Evolutionary conservation across 1,140 invertebrate species (phyloP).

Genomic region (Cherax destructor): DNA sequence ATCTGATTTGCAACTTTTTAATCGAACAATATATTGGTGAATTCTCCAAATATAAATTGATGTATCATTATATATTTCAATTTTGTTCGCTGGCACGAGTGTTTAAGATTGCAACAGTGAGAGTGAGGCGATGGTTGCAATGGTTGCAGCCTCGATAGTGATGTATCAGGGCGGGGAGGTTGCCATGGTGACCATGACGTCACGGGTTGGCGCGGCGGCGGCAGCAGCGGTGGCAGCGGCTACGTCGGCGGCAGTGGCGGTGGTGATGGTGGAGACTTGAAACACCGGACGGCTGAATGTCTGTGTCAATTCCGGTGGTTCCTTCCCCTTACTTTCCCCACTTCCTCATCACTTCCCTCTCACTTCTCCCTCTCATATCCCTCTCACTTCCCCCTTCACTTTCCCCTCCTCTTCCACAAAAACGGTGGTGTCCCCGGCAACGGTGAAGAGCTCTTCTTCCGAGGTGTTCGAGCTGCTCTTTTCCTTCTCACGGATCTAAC

Average conservation of each 20-base stretch:
- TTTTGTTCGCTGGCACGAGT: too few species aligned
- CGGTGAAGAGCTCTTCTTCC: too few species aligned
- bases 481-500: too few species aligned
- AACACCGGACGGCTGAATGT: slow-evolving; percentile 10
- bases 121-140: too few species aligned
- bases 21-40: too few species aligned
- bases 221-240: not conserved
- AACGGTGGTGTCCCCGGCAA: too few species aligned
- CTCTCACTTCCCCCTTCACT: not conserved
- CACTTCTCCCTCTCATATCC: not conserved
- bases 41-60: too few species aligned
- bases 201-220: not conserved
- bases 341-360: not conserved
- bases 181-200: slow-evolving; percentile 37
- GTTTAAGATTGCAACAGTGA: too few species aligned
- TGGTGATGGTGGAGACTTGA: not conserved
- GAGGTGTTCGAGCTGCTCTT: too few species aligned
- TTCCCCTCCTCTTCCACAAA: not conserved
- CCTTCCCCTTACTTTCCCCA: not conserved
- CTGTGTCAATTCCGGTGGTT: not conserved
- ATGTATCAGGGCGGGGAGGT: not conserved
- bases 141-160: not conserved
- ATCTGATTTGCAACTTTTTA: too few species aligned
- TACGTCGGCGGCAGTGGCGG: not conserved
- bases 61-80: too few species aligned